phyloP scores from a whole-genome alignment of 2,888 invertebrate species.

The Diachrysia chrysitis region DNA sequence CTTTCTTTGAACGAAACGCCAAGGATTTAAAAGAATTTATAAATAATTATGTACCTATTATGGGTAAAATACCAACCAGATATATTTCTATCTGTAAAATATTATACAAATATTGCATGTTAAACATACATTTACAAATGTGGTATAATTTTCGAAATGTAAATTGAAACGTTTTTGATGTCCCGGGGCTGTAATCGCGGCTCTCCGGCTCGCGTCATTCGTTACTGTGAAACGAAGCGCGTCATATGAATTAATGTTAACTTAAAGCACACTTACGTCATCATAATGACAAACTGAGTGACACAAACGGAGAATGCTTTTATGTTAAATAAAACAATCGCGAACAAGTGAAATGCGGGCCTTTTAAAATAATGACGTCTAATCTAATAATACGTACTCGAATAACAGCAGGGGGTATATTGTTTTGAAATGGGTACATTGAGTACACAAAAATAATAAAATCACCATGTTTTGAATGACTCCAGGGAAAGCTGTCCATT shows the following conservation, averaged over 20 bases:
- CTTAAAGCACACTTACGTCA: constrained; percentile 36
- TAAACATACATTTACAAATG: constrained; percentile 6
- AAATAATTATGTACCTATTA: too few relatives aligned
- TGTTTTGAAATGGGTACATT: not conserved
- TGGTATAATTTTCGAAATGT: not conserved
- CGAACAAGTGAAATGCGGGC: constrained; percentile 44
- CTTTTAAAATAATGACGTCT: constrained; percentile 46
- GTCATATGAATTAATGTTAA: constrained; percentile 43
- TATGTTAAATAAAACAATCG: constrained; percentile 42
- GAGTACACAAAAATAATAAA: not conserved
- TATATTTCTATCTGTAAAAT: not conserved
- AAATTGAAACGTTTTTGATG: constrained; percentile 23
- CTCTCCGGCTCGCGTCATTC: constrained; percentile 18
- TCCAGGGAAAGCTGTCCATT: too few relatives aligned
- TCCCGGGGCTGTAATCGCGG: constrained; percentile 11
- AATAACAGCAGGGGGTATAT: not conserved
- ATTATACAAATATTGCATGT: not conserved
- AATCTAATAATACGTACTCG: constrained; percentile 31
- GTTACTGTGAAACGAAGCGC: constrained; percentile 37
- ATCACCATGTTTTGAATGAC: not conserved
- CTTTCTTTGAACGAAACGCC: too few relatives aligned
- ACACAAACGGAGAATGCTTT: constrained; percentile 21
- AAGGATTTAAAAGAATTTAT: not conserved
- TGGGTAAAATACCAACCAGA: too few relatives aligned
- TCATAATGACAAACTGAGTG: constrained; percentile 40